phyloP scores from a whole-genome alignment of 2,888 invertebrate species.

The Hermodice carunculata region DNA sequence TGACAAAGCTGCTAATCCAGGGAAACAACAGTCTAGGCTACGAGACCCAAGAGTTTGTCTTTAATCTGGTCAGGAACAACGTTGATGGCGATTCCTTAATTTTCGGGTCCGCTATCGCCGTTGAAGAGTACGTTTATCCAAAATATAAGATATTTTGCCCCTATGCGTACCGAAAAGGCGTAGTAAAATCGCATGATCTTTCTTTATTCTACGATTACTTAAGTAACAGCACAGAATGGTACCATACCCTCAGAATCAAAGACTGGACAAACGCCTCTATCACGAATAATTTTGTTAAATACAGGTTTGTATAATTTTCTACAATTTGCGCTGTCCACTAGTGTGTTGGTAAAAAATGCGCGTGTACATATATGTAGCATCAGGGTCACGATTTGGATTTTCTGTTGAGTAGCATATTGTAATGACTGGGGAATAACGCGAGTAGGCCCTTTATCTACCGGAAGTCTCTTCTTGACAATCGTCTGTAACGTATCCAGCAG shows the following conservation, averaged over 20 bases:
- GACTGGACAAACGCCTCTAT: conserved; percentile 42
- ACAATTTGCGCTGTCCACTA: too few species aligned
- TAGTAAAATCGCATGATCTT: conserved; percentile 53
- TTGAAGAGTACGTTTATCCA: conserved; percentile 15
- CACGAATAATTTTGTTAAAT: conserved; percentile 46
- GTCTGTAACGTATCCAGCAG: too few species aligned
- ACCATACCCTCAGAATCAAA: conserved; percentile 43
- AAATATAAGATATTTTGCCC: conserved; percentile 47
- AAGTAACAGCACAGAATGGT: conserved; percentile 57
- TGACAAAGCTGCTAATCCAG: conserved; percentile 38
- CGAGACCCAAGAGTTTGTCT: conserved; percentile 46
- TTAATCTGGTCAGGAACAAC: conserved; percentile 57
- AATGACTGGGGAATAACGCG: too few species aligned
- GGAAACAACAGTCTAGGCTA: conserved; percentile 12
- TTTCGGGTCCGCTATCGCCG: conserved; percentile 47
- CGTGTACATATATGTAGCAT: too few species aligned
- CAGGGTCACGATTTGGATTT: too few species aligned
- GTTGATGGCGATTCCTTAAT: conserved; percentile 54
- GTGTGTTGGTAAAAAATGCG: too few species aligned
- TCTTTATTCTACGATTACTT: conserved; percentile 57
- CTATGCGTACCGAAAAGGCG: conserved; percentile 53
- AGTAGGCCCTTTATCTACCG: too few species aligned
- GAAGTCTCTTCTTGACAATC: too few species aligned
- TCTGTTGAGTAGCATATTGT: too few species aligned
- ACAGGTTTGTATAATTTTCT: conserved; percentile 51